Percentiles rank a stretch among this genome's conserved stretches.
Conservation (phyloP, 53 echinoderm and acorn worm genomes). For the Stichopus horrens region DNA sequence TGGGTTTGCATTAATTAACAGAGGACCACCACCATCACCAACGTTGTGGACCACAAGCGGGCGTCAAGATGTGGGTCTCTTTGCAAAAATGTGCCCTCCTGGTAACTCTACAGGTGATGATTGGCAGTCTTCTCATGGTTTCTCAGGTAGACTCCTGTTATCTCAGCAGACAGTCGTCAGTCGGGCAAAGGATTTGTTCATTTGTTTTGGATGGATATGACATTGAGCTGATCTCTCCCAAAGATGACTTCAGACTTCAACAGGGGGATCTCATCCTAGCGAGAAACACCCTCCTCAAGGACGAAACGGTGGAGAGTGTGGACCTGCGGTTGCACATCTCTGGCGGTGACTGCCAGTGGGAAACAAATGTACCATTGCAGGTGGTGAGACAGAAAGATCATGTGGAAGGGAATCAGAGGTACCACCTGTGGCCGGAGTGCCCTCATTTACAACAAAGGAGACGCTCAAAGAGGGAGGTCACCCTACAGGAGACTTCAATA, state of each 20-base stretch:
- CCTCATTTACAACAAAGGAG: not conserved
- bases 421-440: slow-evolving; percentile 23
- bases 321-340: not conserved
- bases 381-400: not conserved
- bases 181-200: slow-evolving; percentile 17
- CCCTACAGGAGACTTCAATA: not conserved
- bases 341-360: slow-evolving; percentile 3
- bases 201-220: slow-evolving; percentile 13
- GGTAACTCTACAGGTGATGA: not conserved
- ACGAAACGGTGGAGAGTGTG: not conserved
- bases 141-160: not conserved
- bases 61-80: not conserved
- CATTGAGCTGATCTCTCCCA: slow-evolving; percentile 10
- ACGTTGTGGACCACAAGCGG: too few species aligned
- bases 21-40: too few species aligned
- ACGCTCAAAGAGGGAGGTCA: slow-evolving; percentile 14
- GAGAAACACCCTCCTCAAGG: not conserved
- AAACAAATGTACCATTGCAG: not conserved
- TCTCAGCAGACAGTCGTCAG: not conserved
- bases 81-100: not conserved
- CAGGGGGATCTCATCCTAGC: slow-evolving; percentile 4
- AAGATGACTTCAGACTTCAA: slow-evolving; percentile 3
- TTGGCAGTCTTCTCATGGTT: not conserved
- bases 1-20: too few species aligned
- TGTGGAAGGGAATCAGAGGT: not conserved